Conservation (phyloP, 2,113 vertebrate species). For the Calonectris borealis region DNA sequence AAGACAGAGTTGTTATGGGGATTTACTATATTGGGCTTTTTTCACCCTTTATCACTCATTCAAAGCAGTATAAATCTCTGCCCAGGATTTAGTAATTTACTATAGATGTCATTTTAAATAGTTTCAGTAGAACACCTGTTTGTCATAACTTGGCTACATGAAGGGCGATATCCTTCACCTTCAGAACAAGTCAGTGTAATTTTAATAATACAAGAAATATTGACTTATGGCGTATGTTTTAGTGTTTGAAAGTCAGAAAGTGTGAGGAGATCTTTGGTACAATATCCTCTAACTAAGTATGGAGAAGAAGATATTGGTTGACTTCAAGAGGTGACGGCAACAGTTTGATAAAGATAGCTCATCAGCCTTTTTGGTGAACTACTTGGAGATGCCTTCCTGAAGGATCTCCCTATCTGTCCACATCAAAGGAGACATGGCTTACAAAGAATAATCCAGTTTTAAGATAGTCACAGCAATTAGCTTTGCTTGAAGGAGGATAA, state of each 20-base stretch:
- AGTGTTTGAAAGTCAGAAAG: background rate
- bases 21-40: background rate
- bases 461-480: background rate
- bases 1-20: background rate
- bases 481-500: background rate
- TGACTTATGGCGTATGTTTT: rapidly evolving
- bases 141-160: background rate
- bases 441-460: background rate
- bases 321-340: background rate
- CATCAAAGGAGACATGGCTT: background rate
- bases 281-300: background rate
- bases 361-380: background rate
- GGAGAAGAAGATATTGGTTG: background rate
- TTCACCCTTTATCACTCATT: background rate
- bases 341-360: background rate
- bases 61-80: background rate
- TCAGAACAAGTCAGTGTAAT: background rate
- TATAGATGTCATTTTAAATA: background rate
- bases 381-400: background rate
- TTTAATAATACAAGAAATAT: background rate
- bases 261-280: background rate
- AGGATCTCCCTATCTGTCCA: background rate
- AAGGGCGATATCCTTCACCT: background rate
- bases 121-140: background rate
- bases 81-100: background rate